Evolutionary conservation across 2,888 invertebrate genomes (phyloP).

Genomic region (Drosophila algonquin): DNA sequence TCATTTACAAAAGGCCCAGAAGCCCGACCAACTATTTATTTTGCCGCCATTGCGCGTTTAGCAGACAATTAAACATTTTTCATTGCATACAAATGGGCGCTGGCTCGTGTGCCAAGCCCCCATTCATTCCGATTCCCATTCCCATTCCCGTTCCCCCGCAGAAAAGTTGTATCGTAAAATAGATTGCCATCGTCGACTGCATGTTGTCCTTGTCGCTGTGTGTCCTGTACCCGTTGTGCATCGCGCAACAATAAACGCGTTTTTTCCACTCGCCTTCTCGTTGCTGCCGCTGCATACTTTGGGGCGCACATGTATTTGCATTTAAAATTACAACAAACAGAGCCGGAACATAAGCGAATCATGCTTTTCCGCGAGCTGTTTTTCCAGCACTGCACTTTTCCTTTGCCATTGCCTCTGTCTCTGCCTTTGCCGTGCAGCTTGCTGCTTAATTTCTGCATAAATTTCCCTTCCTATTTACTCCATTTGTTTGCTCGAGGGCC

Average conservation of each 20-base stretch:
- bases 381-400: slow-evolving; percentile 19
- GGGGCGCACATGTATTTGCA: slow-evolving; percentile 52
- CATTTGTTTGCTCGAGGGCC: slow-evolving; percentile 28
- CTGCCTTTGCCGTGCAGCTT: neutral
- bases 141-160: neutral
- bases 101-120: neutral
- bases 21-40: slow-evolving; percentile 59
- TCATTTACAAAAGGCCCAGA: slow-evolving; percentile 37
- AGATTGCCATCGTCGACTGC: slow-evolving; percentile 34
- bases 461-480: slow-evolving; percentile 9
- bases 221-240: neutral
- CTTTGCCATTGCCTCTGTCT: neutral
- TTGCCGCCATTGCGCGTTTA: slow-evolving; percentile 65
- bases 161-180: slow-evolving; percentile 44
- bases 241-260: slow-evolving; percentile 41
- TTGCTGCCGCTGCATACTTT: neutral
- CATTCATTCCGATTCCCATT: neutral
- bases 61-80: slow-evolving; percentile 78
- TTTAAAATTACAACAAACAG: slow-evolving; percentile 52
- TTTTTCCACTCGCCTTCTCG: slow-evolving; percentile 9
- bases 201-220: slow-evolving; percentile 25
- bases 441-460: slow-evolving; percentile 33
- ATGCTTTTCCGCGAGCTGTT: neutral
- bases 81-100: slow-evolving; percentile 68
- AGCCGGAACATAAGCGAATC: neutral